Evolutionary conservation across 2,113 vertebrate species (phyloP).

Genomic region (Amazona guildingii): DNA sequence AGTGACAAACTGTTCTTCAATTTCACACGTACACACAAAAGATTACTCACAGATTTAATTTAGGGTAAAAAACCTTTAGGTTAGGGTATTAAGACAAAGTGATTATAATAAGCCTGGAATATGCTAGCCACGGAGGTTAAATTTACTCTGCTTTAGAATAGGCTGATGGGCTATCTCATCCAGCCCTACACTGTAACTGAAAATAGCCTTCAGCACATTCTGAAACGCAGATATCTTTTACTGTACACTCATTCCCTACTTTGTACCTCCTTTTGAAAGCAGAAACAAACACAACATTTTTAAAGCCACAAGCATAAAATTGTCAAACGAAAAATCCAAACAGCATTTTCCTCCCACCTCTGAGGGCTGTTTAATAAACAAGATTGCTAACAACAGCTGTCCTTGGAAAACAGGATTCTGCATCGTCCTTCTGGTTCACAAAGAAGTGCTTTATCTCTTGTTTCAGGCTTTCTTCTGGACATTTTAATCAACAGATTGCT

Average conservation of each 20-base stretch:
- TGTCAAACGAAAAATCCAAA: background rate
- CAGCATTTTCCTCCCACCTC: background rate
- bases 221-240: background rate
- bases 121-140: background rate
- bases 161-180: background rate
- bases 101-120: background rate
- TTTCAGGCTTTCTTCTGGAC: background rate
- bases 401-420: background rate
- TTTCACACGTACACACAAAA: conserved; percentile 18
- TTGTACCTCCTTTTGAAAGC: background rate
- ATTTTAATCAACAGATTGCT: background rate
- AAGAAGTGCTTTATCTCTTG: background rate
- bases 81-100: background rate
- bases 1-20: background rate
- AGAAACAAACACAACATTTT: background rate
- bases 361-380: background rate
- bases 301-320: background rate
- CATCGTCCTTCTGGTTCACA: background rate
- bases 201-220: background rate
- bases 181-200: background rate
- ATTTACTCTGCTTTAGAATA: background rate
- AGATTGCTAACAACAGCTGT: background rate
- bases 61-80: background rate
- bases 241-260: background rate
- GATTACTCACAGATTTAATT: conserved; percentile 19